Evolutionary conservation across 2,888 invertebrate genomes (phyloP), one percentile per base, ranked within the genome.

Genomic region (Ptilodon capucinus): DNA sequence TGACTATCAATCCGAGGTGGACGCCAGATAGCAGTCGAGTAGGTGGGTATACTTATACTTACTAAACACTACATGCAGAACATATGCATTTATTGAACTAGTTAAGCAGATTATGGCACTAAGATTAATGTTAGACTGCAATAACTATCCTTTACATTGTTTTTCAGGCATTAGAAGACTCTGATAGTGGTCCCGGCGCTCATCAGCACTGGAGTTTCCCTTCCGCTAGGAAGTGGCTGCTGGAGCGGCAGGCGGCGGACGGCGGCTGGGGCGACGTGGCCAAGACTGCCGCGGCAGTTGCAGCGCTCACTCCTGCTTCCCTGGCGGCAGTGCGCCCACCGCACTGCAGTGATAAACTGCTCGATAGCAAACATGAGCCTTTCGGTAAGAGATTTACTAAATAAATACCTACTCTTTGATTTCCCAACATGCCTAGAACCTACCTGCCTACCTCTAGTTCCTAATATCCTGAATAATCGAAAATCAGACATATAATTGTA

Each of bases 201-300:
- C 91, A 91, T 60, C 91, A 91, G 67, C 91, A 91, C 73, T 97
- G 97, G 96, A 96, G 96, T 74, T 93, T 94, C 54, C 94, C 95
- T 0, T 94, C 95, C 0, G 96, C 97, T 0, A 92, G 95, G 11
- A 92, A 93, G 53, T 97, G 95, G 93, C 92, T 97, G 35, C 91
- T 95, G 48, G 92, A 93, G 62, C 92, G 94, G 13, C 97, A 97
- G 81, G 92, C 92, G 53, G 86, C 93, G 0, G 96, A 96, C 67
- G 97, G 97, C 4, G 96, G 96, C 0, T 97, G 96, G 92, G 95
- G 94, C 1, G 92, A 92, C 62, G 93, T 95, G 2, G 94, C 94
- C 1, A 90, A 93, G 35, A 96, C 96, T 0, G 95, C 96, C 0
- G 96, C 96, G 50, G 95, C 95, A 0, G 93, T 96, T 0, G 91